Evolutionary conservation across 2,113 vertebrate species (phyloP).

Genomic region (Nerophis ophidion): DNA sequence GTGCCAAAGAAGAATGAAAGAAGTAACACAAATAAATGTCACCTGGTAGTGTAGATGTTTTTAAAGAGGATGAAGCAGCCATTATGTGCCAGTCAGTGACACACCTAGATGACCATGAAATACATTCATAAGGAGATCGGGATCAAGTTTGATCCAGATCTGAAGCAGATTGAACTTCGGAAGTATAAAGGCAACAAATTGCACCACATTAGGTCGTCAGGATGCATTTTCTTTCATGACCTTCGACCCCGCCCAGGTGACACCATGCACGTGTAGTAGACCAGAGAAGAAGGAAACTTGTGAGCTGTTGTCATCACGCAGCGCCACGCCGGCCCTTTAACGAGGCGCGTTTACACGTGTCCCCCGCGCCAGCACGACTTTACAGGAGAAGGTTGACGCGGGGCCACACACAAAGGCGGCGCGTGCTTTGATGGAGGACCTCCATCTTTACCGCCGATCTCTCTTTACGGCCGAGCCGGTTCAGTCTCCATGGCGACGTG

Average conservation of each 20-base stretch:
- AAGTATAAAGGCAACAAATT: too few species aligned
- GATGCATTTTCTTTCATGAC: too few species aligned
- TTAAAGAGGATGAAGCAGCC: too few species aligned
- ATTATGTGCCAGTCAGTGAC: too few species aligned
- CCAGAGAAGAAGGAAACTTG: neutral
- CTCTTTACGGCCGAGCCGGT: conserved; percentile 26
- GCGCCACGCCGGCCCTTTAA: conserved; percentile 33
- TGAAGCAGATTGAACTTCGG: too few species aligned
- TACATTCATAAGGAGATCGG: too few species aligned
- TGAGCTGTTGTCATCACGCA: conserved; percentile 36
- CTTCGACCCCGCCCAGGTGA: neutral
- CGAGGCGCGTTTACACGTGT: conserved; percentile 29
- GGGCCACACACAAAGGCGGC: conserved; percentile 52
- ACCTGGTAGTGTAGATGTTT: too few species aligned
- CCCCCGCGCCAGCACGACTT: conserved; percentile 39
- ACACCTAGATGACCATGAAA: too few species aligned
- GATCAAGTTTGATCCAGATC: too few species aligned
- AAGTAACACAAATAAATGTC: too few species aligned
- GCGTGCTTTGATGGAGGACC: conserved; percentile 20
- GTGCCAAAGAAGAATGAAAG: too few species aligned
- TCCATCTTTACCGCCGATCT: conserved; percentile 25
- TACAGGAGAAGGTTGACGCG: conserved; percentile 27
- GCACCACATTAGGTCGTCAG: too few species aligned
- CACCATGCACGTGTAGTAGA: neutral
- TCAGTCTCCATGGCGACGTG: conserved; percentile 31